phyloP scores from a whole-genome alignment of 1,140 invertebrate genomes.

The Tetramorium parvispinum region DNA sequence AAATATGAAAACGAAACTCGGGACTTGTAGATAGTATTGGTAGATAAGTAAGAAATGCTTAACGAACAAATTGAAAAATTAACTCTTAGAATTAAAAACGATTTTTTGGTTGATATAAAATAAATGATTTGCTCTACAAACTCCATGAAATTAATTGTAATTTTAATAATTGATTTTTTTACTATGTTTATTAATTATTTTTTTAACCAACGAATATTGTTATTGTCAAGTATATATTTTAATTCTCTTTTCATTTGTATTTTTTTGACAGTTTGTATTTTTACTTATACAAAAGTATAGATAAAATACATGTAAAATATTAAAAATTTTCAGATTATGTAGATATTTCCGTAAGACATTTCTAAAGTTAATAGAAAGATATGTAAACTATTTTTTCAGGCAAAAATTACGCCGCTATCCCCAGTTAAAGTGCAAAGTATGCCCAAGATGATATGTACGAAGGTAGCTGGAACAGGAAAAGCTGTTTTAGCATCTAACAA shows the following conservation, averaged over 20 bases:
- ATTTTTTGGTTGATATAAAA: background rate
- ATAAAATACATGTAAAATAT: background rate
- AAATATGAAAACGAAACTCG: background rate
- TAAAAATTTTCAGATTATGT: background rate
- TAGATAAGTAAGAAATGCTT: background rate
- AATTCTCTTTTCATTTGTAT: no score
- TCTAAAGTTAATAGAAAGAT: background rate
- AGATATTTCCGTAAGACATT: background rate
- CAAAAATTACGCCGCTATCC: constrained; percentile 53
- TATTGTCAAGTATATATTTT: no score
- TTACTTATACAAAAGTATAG: background rate
- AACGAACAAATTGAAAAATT: background rate
- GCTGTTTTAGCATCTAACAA: constrained; percentile 79
- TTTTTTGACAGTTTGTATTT: background rate
- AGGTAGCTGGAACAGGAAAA: constrained; percentile 82
- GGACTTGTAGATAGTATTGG: background rate
- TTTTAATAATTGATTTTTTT: background rate
- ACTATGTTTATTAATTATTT: background rate
- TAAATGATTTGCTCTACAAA: background rate
- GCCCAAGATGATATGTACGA: constrained; percentile 81
- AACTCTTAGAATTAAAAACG: background rate
- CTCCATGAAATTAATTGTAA: background rate
- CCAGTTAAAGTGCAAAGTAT: constrained; percentile 65
- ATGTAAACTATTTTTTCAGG: constrained; percentile 56
- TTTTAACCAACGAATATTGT: background rate